phyloP scores from a whole-genome alignment of 2,113 vertebrate species.

The Leptocoma aspasia region DNA sequence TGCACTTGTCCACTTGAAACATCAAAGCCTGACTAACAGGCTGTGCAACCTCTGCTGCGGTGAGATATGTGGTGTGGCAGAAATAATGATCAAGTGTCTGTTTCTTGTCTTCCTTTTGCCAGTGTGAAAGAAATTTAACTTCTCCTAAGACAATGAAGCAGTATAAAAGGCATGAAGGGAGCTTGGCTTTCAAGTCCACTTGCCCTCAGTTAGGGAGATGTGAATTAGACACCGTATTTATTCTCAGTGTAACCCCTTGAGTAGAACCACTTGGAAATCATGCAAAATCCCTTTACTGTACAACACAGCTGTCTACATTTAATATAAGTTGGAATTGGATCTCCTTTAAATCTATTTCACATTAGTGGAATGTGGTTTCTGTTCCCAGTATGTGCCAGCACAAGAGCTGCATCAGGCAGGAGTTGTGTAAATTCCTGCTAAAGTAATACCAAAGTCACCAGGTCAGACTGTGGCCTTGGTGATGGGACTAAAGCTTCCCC shows the following conservation, averaged over 20 bases:
- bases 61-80: neutral
- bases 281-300: neutral
- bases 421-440: neutral
- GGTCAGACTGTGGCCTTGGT: neutral
- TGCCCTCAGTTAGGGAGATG: neutral
- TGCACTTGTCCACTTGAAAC: constrained; percentile 15
- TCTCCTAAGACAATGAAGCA: neutral
- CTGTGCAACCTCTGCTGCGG: neutral
- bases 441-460: neutral
- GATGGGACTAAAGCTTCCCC: neutral
- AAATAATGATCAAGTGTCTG: constrained; percentile 26
- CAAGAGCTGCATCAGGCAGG: neutral
- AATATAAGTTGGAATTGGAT: neutral
- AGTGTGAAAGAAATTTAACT: neutral
- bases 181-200: neutral
- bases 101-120: constrained; percentile 3
- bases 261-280: neutral
- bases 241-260: neutral
- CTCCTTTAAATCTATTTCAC: neutral
- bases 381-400: neutral
- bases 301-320: neutral
- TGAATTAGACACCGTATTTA: neutral
- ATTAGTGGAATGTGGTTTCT: neutral
- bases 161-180: neutral
- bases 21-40: constrained; percentile 27